Evolutionary conservation across 2,888 invertebrate genomes (phyloP), one percentile per base, ranked within the genome.

Genomic region (Nomada lathburiana): DNA sequence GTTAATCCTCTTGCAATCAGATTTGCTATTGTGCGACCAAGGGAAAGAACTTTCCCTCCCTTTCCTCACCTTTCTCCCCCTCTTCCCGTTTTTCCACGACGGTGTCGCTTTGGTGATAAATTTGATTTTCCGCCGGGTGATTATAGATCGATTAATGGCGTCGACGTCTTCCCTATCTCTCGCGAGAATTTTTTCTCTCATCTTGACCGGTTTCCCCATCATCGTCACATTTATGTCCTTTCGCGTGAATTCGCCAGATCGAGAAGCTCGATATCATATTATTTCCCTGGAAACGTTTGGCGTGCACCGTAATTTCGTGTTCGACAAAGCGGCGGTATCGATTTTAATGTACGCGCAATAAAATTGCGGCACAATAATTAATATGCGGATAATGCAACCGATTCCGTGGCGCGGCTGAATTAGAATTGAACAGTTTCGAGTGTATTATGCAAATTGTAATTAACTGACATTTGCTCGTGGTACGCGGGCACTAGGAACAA

Each of bases 361-460:
- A 64, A 73, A 73, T 73, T 64, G 65, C 52, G 65, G 50, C 50
- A 26, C 47, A 70, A 76, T 70, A 70, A 70, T 59, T 70, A 64
- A 80, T 60, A 65, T 18, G 64, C n/a, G 18, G 62, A 65, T 26
- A 26, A 74, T 42, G 73, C 65, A 10, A 44, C 52, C 57, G 59
- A 64, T 64, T 60, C 69, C 52, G 52, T 44, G 36, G 26, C 76
- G 50, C 11, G 52, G 7, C 20, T 50, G 65, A 77, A 80, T 80
- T 80, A 80, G 80, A 80, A 63, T 44, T 16, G 70, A 77, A 77
- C 59, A 77, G 60, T 71, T 77, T 62, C 80, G 53, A 71, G 65
- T 77, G 53, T 70, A 80, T 80, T 80, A 80, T 77, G 80, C 70
- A 80, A 77, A 80, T 77, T 71, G 78, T 77, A 77, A 77, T 77